Base-by-base conservation (phyloP, 2,888 invertebrate species). In the Sinopyrophorus schimmeli region DNA sequence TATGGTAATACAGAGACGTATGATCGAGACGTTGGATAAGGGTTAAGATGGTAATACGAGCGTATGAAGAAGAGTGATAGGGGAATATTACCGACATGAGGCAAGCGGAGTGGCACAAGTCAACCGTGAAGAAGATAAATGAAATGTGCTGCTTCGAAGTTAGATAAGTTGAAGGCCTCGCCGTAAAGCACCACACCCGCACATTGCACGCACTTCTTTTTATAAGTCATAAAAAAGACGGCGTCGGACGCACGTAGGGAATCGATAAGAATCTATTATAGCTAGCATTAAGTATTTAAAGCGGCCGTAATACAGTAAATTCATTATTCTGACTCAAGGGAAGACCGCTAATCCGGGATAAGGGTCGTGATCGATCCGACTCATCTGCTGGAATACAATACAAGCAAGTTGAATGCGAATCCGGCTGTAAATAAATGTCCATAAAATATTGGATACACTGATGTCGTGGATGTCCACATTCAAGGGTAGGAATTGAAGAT, bases 101-200 rank as follows among this genome's bases (percentile, higher is more conserved):
- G 58, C 59, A 56, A 59, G 61, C 62, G 61, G 59, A 66, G 64
- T 69, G 68, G 66, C 69, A 68, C 65, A 66, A 70, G 67, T 70
- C 70, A 69, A 62, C 63, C 65, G 67, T 69, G 70, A 70, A 66
- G 70, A 70, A 70, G 70, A 70, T 70, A 70, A 70, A 70, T 70
- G 70, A 68, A 70, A 68, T 63, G 62, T 55, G 61, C 57, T 59
- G 48, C 58, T 55, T 52, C 58, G 54, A 55, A 60, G 51, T 48
- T 52, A 54, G 57, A 57, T 54, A 56, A 56, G 53, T 56, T 53
- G 49, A 48, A 47, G 57, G 50, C 48, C 46, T n/a, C 47, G 47
- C 44, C 53, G 56, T 58, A 59, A 57, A 54, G 35, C 49, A 55
- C 57, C 54, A 53, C 54, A 34, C 55, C 57, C 54, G 52, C 37